phyloP scores from a whole-genome alignment of 2,113 vertebrate species.

The Brienomyrus brachyistius region DNA sequence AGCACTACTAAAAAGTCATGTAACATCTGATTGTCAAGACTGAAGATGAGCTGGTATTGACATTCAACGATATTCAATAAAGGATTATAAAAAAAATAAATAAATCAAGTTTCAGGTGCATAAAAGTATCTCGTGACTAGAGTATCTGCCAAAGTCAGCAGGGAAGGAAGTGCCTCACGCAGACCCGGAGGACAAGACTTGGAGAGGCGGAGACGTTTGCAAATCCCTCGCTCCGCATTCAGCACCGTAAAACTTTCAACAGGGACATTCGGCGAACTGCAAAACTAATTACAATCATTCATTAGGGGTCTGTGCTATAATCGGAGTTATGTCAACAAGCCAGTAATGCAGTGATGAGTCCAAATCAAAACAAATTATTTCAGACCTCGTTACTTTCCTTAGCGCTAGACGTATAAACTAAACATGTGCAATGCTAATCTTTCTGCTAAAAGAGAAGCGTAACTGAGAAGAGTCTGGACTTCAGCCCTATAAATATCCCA shows the following conservation, averaged over 20 bases:
- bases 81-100: background rate
- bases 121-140: background rate
- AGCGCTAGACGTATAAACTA: background rate
- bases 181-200: background rate
- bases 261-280: background rate
- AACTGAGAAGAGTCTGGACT: background rate
- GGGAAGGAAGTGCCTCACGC: conserved; percentile 5
- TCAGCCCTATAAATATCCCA: background rate
- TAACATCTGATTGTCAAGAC: background rate
- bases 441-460: background rate
- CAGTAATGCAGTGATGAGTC: conserved; percentile 7
- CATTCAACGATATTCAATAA: background rate
- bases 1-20: background rate
- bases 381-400: conserved; percentile 3
- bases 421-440: conserved; percentile 11
- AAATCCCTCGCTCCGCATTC: background rate
- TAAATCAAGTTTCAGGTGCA: background rate
- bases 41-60: background rate
- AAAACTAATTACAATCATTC: conserved; percentile 16
- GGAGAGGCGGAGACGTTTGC: background rate
- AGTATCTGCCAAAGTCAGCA: background rate
- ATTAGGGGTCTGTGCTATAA: conserved; percentile 2
- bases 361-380: conserved; percentile 20
- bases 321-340: background rate
- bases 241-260: conserved; percentile 13